A percentile compares a stretch with the other conserved stretches of the same genome.
Evolutionary conservation across 2,113 vertebrate genomes (phyloP).

Genomic region (Phycodurus eques): DNA sequence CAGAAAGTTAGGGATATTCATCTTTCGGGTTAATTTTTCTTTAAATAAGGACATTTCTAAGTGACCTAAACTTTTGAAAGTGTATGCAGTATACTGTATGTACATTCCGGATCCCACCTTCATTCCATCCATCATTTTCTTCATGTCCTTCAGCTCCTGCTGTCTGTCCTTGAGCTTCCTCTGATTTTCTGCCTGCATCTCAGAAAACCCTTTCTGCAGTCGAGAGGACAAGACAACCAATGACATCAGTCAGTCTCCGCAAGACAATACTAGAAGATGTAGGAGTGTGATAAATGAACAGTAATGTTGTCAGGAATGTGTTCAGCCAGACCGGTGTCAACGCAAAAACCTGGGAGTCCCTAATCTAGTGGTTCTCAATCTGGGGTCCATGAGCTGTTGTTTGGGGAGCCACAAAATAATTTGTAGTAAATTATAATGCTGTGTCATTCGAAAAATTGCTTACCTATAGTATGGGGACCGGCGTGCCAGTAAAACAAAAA

Average conservation of each 20-base stretch:
- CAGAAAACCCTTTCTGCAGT: constrained; percentile 61
- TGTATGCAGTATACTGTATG: no score
- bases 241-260: background rate
- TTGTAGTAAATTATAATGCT: background rate
- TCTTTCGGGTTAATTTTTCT: no score
- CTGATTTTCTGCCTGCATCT: constrained; percentile 61
- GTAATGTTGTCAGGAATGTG: constrained; percentile 67
- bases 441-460: background rate
- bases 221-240: background rate
- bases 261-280: background rate
- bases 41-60: background rate
- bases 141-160: constrained; percentile 74
- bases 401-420: background rate
- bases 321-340: constrained; percentile 14
- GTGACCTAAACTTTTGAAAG: background rate
- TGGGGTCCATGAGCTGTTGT: background rate
- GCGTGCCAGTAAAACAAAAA: background rate
- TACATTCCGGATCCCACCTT: constrained; percentile 51
- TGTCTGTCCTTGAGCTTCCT: constrained; percentile 68
- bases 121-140: constrained; percentile 67
- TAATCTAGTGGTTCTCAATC: background rate
- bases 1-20: background rate
- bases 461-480: background rate
- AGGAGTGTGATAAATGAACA: constrained; percentile 21
- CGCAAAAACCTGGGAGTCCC: constrained; percentile 21